Conservation (phyloP, 2,888 invertebrate species). For the Thereva nobilitata region DNA sequence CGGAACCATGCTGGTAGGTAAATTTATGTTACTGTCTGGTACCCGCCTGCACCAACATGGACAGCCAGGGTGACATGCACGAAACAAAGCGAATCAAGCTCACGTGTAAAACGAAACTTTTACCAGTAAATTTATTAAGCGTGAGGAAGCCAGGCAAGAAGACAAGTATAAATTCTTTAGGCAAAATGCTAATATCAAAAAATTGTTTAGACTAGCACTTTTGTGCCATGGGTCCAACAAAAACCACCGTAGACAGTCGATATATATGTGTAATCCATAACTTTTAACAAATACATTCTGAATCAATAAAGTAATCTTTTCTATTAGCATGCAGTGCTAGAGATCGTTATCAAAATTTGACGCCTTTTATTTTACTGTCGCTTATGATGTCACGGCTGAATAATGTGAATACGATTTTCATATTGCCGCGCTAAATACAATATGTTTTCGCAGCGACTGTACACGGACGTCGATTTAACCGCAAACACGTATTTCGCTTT, state of each 20-base stretch:
- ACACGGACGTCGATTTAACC: neutral
- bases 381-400: constrained; percentile 40
- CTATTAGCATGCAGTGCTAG: constrained; percentile 44
- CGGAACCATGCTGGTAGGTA: constrained; percentile 41
- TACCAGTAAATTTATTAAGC: constrained; percentile 22
- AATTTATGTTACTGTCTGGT: constrained; percentile 38
- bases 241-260: constrained; percentile 13
- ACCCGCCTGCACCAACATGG: constrained; percentile 31
- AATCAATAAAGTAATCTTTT: constrained; percentile 39
- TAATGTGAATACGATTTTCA: constrained; percentile 27
- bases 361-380: constrained; percentile 41
- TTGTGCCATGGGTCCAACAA: no score
- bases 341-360: constrained; percentile 44
- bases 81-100: constrained; percentile 25
- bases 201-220: no score
- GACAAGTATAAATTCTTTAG: neutral
- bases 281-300: constrained; percentile 33
- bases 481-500: neutral
- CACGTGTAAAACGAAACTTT: constrained; percentile 35
- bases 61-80: constrained; percentile 28
- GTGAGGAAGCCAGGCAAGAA: neutral
- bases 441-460: neutral
- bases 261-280: constrained; percentile 28
- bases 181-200: no score
- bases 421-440: constrained; percentile 28